Base-by-base conservation (phyloP, 1,140 invertebrate species). In the Drosophila bifasciata region DNA sequence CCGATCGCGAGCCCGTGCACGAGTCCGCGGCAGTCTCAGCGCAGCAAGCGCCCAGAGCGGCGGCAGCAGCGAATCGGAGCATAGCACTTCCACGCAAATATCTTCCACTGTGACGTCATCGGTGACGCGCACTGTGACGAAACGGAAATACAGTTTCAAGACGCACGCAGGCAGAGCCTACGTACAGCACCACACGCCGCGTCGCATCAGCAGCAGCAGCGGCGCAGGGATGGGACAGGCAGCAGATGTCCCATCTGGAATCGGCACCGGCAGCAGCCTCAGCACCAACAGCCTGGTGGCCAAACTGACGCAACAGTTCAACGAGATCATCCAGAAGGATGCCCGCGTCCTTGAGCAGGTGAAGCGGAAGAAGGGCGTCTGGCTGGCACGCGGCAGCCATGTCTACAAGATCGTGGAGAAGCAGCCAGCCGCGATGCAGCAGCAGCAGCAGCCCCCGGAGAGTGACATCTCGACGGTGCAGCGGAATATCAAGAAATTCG, bases 301-400 rank as follows among this genome's bases (percentile, higher is more conserved):
- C 25, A 91, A 92, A 59, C 67, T 93, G 46, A 92, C 92, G 5
- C 91, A 92, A 39, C 92, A 92, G 56, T 93, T 93, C 64, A 93
- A 93, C 76, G 85, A 92, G 71, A 84, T 93, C 50, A 91, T 92
- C 53, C 89, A 90, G 28, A 90, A 92, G 43, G 92, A 92, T 60
- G 69, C 67, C 1, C 71, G 72, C 0, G 56, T 92, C 0, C 67
- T 91, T 44, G 86, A 92, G 55, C 91, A 92, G 58, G 90, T 92
- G 6, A 92, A 92, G 67, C 75, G 79, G 2, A 89, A 89, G 40
- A 85, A 91, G 50, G 91, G 89, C 13, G 78, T 91, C 1, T 77
- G 81, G 66, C 40, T 91, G 7, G 59, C 84, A 5, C 64, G 88
- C 7, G 88, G 90, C 32, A 63, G 78, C 0, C 79, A 89, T 70